Evolutionary conservation across 2,888 invertebrate species (phyloP).

Genomic region (Pemphredon lugubris): DNA sequence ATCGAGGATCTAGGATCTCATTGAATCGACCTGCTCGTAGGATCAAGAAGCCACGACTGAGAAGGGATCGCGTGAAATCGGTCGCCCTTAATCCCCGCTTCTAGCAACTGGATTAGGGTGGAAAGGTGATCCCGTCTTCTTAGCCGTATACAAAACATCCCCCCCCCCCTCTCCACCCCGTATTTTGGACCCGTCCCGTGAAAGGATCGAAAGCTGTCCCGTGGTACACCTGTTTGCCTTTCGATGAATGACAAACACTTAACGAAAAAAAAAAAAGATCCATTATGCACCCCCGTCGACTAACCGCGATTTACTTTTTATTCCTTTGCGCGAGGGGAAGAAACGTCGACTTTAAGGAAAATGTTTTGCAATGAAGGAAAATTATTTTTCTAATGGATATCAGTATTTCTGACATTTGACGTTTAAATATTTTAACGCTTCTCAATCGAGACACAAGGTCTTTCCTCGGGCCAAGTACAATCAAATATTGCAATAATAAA

Average conservation of each 20-base stretch:
- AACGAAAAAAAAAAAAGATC: conserved; percentile 70
- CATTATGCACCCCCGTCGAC: conserved; percentile 66
- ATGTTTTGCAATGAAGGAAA: too few species aligned
- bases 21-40: conserved; percentile 19
- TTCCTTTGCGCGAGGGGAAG: too few species aligned
- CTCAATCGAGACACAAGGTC: too few species aligned
- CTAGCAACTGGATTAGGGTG: conserved; percentile 17
- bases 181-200: conserved; percentile 2
- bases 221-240: conserved; percentile 52
- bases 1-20: neutral
- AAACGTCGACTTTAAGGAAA: too few species aligned
- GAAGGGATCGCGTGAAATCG: conserved; percentile 64
- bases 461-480: too few species aligned
- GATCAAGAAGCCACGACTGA: conserved; percentile 64
- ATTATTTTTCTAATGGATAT: too few species aligned
- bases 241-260: conserved; percentile 76
- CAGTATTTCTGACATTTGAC: too few species aligned
- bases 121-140: conserved; percentile 40
- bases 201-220: conserved; percentile 27
- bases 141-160: conserved; percentile 29
- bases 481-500: too few species aligned
- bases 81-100: conserved; percentile 64
- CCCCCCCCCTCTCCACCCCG: conserved; percentile 4
- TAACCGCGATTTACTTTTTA: conserved; percentile 63
- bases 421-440: too few species aligned